phyloP scores from a whole-genome alignment of 2,113 vertebrate genomes.

The Plestiodon gilberti region DNA sequence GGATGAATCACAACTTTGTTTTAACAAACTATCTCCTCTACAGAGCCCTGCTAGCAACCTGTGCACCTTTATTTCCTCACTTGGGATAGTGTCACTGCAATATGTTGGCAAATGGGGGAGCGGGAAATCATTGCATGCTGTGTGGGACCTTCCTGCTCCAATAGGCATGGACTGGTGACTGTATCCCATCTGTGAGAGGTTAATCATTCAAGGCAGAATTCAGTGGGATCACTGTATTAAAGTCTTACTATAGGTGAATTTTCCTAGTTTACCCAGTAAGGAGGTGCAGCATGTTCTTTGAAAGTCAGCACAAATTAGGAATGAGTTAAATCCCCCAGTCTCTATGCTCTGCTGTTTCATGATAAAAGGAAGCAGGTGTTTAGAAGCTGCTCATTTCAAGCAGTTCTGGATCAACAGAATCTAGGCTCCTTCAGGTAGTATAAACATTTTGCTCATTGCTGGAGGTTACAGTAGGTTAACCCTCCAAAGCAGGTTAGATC shows the following conservation, averaged over 20 bases:
- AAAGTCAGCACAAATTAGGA: neutral
- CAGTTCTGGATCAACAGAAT: slow-evolving; percentile 34
- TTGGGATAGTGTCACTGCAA: no score
- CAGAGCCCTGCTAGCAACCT: no score
- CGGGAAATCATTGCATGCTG: no score
- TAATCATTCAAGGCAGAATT: no score
- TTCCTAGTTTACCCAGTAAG: slow-evolving; percentile 11
- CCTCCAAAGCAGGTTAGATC: accelerated
- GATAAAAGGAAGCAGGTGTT: slow-evolving; percentile 25
- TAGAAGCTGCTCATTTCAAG: slow-evolving; percentile 10
- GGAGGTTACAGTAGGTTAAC: slow-evolving; percentile 29
- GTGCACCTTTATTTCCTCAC: no score
- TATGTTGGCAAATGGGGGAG: no score
- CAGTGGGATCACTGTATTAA: neutral
- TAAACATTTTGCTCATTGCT: slow-evolving; percentile 28
- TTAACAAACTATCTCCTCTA: no score
- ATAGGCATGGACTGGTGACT: no score
- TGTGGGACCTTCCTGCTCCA: no score
- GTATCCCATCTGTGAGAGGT: no score
- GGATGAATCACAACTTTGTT: no score
- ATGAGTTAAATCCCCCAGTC: slow-evolving; percentile 1
- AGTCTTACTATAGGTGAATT: neutral
- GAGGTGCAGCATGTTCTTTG: slow-evolving; percentile 14
- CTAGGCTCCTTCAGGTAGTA: neutral
- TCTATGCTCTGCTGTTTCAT: slow-evolving; percentile 11